These are phyloP conservation scores for Sprattus sprattus DNA, from an alignment of 2,113 vertebrate species.

Conservation along the genomic window DNA sequence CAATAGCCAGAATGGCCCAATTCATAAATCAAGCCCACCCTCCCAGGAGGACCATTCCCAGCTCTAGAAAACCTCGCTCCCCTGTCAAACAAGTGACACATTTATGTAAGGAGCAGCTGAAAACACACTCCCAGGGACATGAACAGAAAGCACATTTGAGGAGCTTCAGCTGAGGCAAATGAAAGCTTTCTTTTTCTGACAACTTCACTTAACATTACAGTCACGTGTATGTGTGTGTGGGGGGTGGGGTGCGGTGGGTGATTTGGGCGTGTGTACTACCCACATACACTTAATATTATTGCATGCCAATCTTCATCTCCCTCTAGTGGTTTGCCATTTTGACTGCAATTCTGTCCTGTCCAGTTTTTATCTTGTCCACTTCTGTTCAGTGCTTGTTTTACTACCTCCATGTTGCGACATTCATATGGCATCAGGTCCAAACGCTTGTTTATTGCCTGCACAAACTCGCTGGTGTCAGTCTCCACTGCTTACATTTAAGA, in stretches of 20 bases:
- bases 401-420: neutral
- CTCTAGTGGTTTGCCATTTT: neutral
- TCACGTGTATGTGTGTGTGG: neutral
- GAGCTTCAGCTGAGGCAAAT: neutral
- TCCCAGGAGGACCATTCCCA: neutral
- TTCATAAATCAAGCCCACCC: neutral
- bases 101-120: neutral
- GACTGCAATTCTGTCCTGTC: neutral
- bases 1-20: too few relatives aligned
- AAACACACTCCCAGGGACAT: neutral
- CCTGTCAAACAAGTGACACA: neutral
- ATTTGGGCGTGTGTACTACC: neutral
- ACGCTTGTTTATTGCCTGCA: neutral
- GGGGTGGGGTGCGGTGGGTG: too few relatives aligned
- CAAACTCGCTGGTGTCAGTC: neutral
- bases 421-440: neutral
- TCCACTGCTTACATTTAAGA: neutral
- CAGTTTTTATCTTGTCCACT: neutral
- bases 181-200: neutral
- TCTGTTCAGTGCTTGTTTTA: neutral
- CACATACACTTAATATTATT: neutral
- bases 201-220: neutral
- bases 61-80: neutral
- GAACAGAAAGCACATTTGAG: neutral
- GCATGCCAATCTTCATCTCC: neutral